phyloP scores from a whole-genome alignment of 2,113 vertebrate species.

The Sander vitreus region DNA sequence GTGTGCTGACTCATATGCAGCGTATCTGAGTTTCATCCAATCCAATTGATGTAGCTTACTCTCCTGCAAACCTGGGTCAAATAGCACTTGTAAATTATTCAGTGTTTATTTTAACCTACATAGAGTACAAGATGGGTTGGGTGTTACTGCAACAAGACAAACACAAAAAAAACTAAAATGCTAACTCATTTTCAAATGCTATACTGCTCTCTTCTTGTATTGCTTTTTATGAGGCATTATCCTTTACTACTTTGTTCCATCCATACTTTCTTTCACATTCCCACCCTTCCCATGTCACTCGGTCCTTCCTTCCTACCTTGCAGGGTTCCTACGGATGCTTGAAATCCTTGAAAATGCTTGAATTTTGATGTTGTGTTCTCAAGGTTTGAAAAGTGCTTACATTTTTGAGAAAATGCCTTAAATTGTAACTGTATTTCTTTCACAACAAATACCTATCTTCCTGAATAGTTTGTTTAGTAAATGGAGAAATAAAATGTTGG shows the following conservation, averaged over 20 bases:
- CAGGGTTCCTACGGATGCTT: too few species aligned
- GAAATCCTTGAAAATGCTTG: too few species aligned
- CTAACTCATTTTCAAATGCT: slow-evolving; percentile 29
- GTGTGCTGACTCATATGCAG: slow-evolving; percentile 19
- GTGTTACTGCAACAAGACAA: slow-evolving; percentile 14
- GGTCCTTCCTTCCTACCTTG: slow-evolving; percentile 12
- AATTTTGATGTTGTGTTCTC: too few species aligned
- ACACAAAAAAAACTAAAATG: background rate
- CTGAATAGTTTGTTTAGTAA: too few species aligned
- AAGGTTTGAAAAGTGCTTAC: too few species aligned
- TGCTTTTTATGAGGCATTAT: slow-evolving; percentile 2
- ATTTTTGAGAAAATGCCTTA: too few species aligned
- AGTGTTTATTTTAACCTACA: slow-evolving; percentile 48
- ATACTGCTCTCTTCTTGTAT: background rate
- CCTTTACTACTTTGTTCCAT: slow-evolving; percentile 19
- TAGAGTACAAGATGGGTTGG: background rate
- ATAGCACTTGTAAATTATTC: slow-evolving; percentile 42
- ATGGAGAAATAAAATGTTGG: too few species aligned
- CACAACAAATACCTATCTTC: too few species aligned
- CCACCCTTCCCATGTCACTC: slow-evolving; percentile 4
- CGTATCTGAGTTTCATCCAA: slow-evolving; percentile 26
- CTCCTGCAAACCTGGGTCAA: slow-evolving; percentile 34
- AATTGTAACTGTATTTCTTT: too few species aligned
- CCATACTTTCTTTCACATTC: slow-evolving; percentile 19
- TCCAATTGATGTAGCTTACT: slow-evolving; percentile 11